Conservation (phyloP, 2,113 vertebrate genomes). For the Calidris pugnax region DNA sequence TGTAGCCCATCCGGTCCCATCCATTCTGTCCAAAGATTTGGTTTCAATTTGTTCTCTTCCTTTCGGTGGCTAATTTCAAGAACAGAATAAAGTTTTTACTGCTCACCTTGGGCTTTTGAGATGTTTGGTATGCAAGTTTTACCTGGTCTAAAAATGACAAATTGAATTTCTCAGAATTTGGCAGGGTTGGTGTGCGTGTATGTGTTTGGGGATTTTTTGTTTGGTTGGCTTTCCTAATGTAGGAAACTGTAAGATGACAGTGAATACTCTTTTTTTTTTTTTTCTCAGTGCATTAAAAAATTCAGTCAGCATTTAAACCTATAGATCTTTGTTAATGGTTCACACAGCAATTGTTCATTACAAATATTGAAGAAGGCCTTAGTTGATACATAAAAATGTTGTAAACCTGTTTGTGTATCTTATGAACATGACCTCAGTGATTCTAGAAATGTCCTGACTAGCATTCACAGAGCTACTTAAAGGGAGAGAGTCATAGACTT, state of each 20-base stretch:
- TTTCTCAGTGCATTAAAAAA: not conserved
- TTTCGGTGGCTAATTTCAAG: not conserved
- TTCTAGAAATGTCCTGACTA: not conserved
- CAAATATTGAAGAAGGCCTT: not conserved
- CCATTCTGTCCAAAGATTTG: not conserved
- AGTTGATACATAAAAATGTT: not conserved
- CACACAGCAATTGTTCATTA: not conserved
- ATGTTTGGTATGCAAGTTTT: not conserved
- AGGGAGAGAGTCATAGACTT: not conserved
- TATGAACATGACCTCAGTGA: not conserved
- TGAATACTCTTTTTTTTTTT: not conserved
- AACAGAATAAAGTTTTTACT: not conserved
- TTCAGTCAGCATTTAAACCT: not conserved
- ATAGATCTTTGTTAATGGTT: not conserved
- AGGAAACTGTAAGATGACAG: not conserved
- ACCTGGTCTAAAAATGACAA: not conserved
- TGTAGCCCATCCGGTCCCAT: too few relatives aligned
- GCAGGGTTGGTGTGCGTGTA: not conserved
- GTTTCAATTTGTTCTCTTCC: not conserved
- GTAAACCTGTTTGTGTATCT: not conserved
- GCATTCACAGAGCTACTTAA: not conserved
- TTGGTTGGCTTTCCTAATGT: not conserved
- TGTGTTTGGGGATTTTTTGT: not conserved
- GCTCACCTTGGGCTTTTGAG: not conserved
- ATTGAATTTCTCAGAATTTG: not conserved